phyloP scores from a whole-genome alignment of 2,797 vertebrate genomes.

The Hippocampus kuda region DNA sequence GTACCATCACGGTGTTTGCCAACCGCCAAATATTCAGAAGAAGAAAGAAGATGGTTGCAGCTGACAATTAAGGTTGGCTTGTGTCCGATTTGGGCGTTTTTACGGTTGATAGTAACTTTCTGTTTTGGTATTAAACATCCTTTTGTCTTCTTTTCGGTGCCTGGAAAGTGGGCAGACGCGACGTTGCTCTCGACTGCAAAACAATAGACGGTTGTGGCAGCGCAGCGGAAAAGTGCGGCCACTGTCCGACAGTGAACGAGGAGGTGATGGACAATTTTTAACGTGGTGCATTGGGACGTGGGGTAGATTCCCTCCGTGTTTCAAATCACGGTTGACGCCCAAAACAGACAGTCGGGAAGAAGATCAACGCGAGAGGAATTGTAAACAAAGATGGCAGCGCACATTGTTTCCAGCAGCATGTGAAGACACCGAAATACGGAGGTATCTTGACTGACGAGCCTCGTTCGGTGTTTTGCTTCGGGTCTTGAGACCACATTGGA shows the following conservation, averaged over 20 bases:
- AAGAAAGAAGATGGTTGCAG: neutral
- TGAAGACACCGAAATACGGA: neutral
- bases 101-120: neutral
- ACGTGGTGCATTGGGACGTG: neutral
- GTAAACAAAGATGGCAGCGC: neutral
- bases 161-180: neutral
- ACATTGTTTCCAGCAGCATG: neutral
- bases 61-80: neutral
- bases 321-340: neutral
- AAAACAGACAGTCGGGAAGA: neutral
- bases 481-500: neutral
- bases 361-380: neutral
- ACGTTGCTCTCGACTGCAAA: neutral
- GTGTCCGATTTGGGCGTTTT: neutral
- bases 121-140: neutral
- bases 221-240: neutral
- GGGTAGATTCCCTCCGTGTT: neutral
- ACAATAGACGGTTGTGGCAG: neutral
- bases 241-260: neutral
- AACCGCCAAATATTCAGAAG: neutral
- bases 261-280: neutral
- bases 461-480: neutral
- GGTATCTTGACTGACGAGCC: neutral
- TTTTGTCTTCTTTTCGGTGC: neutral
- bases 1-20: neutral